Percentiles rank a stretch among this genome's conserved stretches.
Evolutionary conservation across 2,113 vertebrate genomes (phyloP).

Genomic region (Dasyurus viverrinus): DNA sequence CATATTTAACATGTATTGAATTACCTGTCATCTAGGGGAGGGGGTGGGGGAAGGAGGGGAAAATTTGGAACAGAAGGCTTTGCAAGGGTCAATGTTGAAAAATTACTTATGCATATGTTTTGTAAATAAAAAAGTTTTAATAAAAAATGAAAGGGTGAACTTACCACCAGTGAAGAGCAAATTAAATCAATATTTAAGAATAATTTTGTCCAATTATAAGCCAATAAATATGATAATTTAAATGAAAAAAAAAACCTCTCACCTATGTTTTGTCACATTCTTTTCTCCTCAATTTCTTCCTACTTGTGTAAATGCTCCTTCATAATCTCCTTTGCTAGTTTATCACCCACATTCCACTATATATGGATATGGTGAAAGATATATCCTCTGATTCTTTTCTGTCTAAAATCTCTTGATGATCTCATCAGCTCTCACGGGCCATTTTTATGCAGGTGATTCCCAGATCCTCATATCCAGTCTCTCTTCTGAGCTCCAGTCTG

Average conservation of each 20-base stretch:
- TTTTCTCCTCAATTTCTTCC: background rate
- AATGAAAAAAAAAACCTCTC: background rate
- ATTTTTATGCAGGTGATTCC: background rate
- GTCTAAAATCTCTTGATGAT: background rate
- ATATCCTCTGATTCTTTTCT: background rate
- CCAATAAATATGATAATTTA: too few species aligned
- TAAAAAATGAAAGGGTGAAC: too few species aligned
- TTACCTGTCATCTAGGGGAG: too few species aligned
- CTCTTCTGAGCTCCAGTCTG: background rate
- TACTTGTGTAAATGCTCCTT: background rate
- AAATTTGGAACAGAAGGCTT: too few species aligned
- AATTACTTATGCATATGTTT: too few species aligned
- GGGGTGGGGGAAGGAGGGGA: too few species aligned
- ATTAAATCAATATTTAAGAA: too few species aligned
- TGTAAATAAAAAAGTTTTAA: too few species aligned
- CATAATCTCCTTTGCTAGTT: background rate
- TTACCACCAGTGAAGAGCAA: too few species aligned
- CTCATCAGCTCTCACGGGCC: background rate
- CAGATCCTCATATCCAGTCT: background rate
- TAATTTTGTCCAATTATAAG: too few species aligned
- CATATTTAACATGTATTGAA: too few species aligned
- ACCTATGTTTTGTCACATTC: background rate
- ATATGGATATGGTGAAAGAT: background rate
- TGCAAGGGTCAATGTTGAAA: too few species aligned
- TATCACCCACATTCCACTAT: background rate